Base-by-base conservation (phyloP, 2,888 invertebrate genomes). In the Dynastes grantii region DNA sequence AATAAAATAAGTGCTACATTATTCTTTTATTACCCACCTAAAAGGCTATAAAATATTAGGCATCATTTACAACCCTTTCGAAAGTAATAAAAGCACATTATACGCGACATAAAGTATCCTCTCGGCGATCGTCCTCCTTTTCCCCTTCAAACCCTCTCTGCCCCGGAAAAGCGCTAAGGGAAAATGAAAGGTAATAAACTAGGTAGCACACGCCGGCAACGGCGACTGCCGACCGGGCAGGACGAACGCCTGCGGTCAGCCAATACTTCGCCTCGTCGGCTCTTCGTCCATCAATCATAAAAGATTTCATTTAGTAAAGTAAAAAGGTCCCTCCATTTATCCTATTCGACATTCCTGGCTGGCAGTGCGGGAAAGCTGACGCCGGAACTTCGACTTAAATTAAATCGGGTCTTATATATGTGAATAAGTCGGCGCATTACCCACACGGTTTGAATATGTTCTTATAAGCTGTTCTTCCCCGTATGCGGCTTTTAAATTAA, bases 221-320 rank as follows among this genome's bases (percentile, higher is more conserved):
- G 58, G 40, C 68, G 32, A 16, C 29, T 67, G 67, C 51, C 65
- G 8, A 11, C 45, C 45, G 45, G 11, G 45, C 45, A 11, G 45
- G 45, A 55, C 64, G 73, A 49, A 71, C 61, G 64, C 76, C 79
- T 64, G 78, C 79, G 83, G 82, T 82, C 81, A 81, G 71, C 76
- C 82, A 77, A 82, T 82, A 83, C 4, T 32, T 82, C 76, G 76
- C 53, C 81, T 53, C 53, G 70, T 64, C 81, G 82, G 81, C 81
- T 79, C 77, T 67, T 73, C 81, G 83, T 85, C 85, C 82, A 85
- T 86, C 86, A 85, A 86, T 86, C 86, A 85, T 84, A 84, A 84
- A 83, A 83, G 81, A 83, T 85, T 85, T 84, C 85, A 85, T 85
- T 85, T 85, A 83, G 83, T 82, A 53, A 84, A 84, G 83, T 82